Conservation (phyloP, 2,113 vertebrate genomes). For the Silurus asotus region DNA sequence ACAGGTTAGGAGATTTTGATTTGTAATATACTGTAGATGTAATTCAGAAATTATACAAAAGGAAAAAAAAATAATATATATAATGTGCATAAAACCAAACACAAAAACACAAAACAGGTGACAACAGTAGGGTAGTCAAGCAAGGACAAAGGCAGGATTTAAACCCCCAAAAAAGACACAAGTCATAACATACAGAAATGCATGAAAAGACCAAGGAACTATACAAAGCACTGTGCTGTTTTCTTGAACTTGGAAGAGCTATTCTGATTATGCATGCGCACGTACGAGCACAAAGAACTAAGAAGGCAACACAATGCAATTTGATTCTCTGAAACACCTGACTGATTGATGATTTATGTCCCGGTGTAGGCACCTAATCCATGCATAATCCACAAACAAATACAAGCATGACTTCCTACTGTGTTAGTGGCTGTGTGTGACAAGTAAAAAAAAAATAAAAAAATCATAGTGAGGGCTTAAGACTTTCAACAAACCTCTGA, state of each 20-base stretch:
- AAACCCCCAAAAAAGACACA: neutral
- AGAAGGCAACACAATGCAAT: slow-evolving; percentile 6
- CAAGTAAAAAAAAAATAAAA: neutral
- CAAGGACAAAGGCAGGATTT: neutral
- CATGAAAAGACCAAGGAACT: neutral
- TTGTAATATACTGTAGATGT: neutral
- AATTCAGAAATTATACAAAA: neutral
- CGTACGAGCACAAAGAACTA: neutral
- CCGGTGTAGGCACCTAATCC: neutral
- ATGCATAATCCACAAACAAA: slow-evolving; percentile 14
- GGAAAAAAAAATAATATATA: neutral
- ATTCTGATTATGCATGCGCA: neutral
- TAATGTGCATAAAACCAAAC: neutral
- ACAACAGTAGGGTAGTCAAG: too few relatives aligned
- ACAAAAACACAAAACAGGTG: neutral
- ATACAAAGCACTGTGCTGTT: neutral
- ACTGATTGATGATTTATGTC: neutral
- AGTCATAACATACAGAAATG: neutral
- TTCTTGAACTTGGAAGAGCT: neutral
- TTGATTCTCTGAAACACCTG: slow-evolving; percentile 1
- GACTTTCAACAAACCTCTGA: neutral
- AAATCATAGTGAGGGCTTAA: neutral
- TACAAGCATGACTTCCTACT: neutral
- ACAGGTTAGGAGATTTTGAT: neutral
- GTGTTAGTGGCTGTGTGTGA: neutral